Evolutionary conservation across 1,140 invertebrate species (phyloP).

Genomic region (Lasioglossum baleicum): DNA sequence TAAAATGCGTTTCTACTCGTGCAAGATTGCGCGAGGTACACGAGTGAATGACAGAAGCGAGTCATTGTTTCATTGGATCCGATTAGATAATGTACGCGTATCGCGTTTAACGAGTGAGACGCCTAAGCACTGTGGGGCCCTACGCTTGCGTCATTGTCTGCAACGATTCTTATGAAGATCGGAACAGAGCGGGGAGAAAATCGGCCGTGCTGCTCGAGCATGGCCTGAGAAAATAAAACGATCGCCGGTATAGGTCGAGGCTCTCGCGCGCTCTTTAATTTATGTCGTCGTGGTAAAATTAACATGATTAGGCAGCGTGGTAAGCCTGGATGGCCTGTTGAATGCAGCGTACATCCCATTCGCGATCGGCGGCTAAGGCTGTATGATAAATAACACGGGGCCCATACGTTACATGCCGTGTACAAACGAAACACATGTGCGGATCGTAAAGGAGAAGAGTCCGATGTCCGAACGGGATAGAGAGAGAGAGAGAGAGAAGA

Average conservation of each 20-base stretch:
- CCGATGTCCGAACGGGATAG: conserved; percentile 48
- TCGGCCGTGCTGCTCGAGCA: not conserved
- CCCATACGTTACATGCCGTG: conserved; percentile 61
- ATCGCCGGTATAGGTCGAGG: conserved; percentile 1
- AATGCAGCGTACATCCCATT: conserved; percentile 57
- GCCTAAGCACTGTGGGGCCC: too few relatives aligned
- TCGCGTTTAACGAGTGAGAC: too few relatives aligned
- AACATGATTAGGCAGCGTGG: conserved; percentile 59
- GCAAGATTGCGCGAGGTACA: too few relatives aligned
- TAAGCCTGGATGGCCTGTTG: conserved; percentile 44
- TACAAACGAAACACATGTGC: conserved; percentile 65
- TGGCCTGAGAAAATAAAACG: conserved; percentile 4
- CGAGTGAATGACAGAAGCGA: too few relatives aligned
- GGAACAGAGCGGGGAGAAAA: not conserved
- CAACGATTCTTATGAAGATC: too few relatives aligned
- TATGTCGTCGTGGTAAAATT: conserved; percentile 57
- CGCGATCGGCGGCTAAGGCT: conserved; percentile 55
- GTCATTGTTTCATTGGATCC: too few relatives aligned
- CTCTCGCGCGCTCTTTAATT: conserved; percentile 42
- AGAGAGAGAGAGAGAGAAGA: conserved; percentile 33
- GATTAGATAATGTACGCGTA: too few relatives aligned
- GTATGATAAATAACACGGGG: conserved; percentile 63
- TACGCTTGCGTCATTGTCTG: too few relatives aligned
- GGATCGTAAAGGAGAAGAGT: conserved; percentile 52
- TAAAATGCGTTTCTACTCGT: too few relatives aligned